These are phyloP conservation scores for Drosophila funebris DNA, from an alignment of 1,140 invertebrate species.

Conservation along the genomic window DNA sequence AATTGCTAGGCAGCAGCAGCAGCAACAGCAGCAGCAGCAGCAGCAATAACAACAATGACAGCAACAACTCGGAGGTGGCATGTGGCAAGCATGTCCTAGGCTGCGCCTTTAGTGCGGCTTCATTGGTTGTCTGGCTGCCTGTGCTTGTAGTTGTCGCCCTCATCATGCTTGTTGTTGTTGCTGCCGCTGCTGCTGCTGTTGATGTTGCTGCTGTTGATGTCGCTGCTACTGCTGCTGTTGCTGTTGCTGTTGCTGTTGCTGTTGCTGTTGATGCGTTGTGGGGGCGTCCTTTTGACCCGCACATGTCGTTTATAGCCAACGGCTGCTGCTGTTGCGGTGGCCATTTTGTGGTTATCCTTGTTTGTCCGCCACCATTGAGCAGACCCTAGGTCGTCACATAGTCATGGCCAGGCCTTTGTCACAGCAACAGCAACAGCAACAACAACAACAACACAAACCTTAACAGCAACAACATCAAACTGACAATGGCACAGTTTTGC, in stretches of 20 bases:
- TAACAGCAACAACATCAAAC: constrained; percentile 34
- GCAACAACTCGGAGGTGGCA: neutral
- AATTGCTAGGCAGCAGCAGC: constrained; percentile 35
- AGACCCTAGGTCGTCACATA: constrained; percentile 60
- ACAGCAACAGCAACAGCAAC: constrained; percentile 24
- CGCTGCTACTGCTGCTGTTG: neutral
- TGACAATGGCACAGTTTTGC: constrained; percentile 80
- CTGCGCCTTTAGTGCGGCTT: constrained; percentile 47
- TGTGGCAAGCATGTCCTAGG: neutral
- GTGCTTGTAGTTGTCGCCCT: constrained; percentile 36
- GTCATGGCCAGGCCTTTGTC: constrained; percentile 38
- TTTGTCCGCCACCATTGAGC: constrained; percentile 43
- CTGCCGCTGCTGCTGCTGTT: neutral
- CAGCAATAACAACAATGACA: constrained; percentile 7
- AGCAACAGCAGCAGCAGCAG: neutral
- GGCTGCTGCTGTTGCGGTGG: constrained; percentile 57
- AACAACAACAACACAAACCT: constrained; percentile 15
- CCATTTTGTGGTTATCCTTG: constrained; percentile 68
- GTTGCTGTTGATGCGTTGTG: constrained; percentile 30
- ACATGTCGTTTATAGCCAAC: constrained; percentile 72
- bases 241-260: neutral
- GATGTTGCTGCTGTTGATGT: neutral
- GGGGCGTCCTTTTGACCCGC: constrained; percentile 79
- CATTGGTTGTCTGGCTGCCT: constrained; percentile 30
- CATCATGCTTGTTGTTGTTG: constrained; percentile 23